phyloP scores from a whole-genome alignment of 2,113 vertebrate genomes.

The Vidua chalybeata region DNA sequence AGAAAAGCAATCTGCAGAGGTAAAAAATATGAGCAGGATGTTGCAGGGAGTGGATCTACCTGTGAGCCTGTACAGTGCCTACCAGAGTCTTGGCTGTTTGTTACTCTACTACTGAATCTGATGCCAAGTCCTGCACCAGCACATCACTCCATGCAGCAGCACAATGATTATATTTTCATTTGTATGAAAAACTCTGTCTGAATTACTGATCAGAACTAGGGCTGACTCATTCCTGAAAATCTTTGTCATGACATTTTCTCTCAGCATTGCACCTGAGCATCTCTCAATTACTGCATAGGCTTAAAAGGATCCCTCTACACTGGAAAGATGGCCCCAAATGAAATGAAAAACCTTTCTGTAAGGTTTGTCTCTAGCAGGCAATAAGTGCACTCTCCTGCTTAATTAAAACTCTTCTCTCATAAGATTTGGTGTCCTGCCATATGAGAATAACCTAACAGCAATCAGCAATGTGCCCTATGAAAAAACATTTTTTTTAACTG shows the following conservation, averaged over 20 bases:
- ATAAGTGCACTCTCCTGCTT: background rate
- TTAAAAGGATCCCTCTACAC: background rate
- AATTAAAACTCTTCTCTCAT: constrained; percentile 2
- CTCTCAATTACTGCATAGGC: background rate
- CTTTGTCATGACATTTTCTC: background rate
- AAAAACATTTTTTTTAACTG: background rate
- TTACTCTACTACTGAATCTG: background rate
- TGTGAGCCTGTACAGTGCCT: background rate
- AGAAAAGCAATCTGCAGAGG: background rate
- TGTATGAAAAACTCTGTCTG: background rate
- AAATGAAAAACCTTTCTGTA: background rate
- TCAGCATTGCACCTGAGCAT: background rate
- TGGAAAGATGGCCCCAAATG: background rate
- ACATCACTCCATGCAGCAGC: background rate
- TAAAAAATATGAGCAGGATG: background rate
- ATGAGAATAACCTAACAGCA: background rate
- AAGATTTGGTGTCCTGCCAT: background rate
- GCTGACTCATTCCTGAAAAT: background rate
- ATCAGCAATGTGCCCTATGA: background rate
- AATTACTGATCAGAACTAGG: background rate
- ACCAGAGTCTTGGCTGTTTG: background rate
- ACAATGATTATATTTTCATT: background rate
- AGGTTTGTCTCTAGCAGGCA: background rate
- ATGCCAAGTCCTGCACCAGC: background rate
- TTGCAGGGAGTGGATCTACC: background rate